Base-by-base conservation (phyloP, 2,113 vertebrate species). In the Hiodon tergisus region DNA sequence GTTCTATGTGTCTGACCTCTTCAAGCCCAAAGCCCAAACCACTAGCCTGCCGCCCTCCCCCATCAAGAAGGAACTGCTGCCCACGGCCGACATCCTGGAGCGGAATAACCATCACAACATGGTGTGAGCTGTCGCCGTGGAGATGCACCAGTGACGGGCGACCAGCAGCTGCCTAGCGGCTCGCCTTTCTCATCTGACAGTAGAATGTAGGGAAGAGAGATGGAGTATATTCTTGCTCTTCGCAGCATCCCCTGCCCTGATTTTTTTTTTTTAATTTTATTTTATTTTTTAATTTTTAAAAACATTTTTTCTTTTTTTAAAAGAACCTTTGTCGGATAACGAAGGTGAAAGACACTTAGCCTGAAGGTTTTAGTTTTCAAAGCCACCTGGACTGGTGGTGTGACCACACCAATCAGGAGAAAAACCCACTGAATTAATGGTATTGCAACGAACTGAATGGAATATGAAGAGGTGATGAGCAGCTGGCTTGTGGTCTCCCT, bases 141-240 rank as follows among this genome's bases (percentile, higher is more conserved):
- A 6, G 48, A 61, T 16, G 50, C 80, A 83, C 79, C 83, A 51
- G 78, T 86, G 90, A 94, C 91, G 79, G 92, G 90, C 92, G 92
- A 88, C 93, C 94, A 87, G 89, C 93, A 84, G 89, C 86, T 85
- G 85, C 89, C 81, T 89, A 90, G 92, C 93, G 92, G 93, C 94
- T 95, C 90, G 86, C 88, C 89, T 81, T 92, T 95, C 95, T 95
- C 95, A 96, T 97, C 93, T 93, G 95, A 98, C 96, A 96, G 94
- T 98, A 98, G 97, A 99, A 99, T 98, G 97, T 98, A 98, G 96
- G 92, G 84, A 93, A 91, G 91, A 94, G 93, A 91, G 86, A 93
- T 84, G 83, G 52, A 70, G 86, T 86, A 83, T 83, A 81, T 85
- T 82, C 81, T 84, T 84, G 84, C 81, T 80, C 83, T 87, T 82